phyloP scores from a whole-genome alignment of 2,888 invertebrate species.

The Rotaria sp. region DNA sequence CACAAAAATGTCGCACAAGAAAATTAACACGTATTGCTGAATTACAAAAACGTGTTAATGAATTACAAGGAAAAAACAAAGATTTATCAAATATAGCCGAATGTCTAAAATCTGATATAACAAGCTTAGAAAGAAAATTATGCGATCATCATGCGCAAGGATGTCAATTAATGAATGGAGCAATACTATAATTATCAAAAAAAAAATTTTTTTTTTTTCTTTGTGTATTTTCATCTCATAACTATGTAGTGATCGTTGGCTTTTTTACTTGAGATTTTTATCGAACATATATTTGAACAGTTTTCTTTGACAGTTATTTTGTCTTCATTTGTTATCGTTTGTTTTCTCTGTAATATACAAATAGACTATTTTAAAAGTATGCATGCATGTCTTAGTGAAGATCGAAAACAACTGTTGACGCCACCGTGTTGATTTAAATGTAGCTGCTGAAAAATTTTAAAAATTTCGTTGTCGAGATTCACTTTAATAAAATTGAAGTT shows the following conservation, averaged over 20 bases:
- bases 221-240: not conserved
- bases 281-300: not conserved
- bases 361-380: not conserved
- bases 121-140: not conserved
- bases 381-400: too few relatives aligned
- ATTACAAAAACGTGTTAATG: constrained; percentile 36
- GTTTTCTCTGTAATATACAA: not conserved
- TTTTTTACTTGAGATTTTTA: not conserved
- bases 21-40: constrained; percentile 40
- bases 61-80: constrained; percentile 28
- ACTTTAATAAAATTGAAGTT: too few relatives aligned
- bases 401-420: too few relatives aligned
- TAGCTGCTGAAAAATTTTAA: too few relatives aligned
- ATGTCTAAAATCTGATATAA: not conserved
- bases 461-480: too few relatives aligned
- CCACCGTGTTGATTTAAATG: too few relatives aligned
- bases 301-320: not conserved
- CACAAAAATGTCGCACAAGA: constrained; percentile 39
- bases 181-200: not conserved
- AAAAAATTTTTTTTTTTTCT: not conserved
- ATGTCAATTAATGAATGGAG: not conserved
- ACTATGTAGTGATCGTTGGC: not conserved
- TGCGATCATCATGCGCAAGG: constrained; percentile 1
- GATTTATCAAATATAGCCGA: not conserved
- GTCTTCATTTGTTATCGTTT: not conserved